Conservation (phyloP, 2,113 vertebrate genomes). For the Triplophysa siluroides region DNA sequence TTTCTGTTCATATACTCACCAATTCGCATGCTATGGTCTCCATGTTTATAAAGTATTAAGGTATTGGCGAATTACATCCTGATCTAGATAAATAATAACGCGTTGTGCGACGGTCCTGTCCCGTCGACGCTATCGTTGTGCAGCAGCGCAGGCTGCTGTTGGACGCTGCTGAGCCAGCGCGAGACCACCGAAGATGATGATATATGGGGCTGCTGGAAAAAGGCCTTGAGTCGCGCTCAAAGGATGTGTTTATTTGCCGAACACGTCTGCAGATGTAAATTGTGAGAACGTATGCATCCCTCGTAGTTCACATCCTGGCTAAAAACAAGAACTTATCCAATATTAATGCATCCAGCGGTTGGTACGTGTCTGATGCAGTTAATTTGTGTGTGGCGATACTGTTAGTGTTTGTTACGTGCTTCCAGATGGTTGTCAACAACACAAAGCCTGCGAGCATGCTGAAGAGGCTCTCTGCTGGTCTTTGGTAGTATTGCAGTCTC, state of each 20-base stretch:
- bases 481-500: background rate
- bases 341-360: background rate
- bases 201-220: background rate
- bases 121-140: background rate
- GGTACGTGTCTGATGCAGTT: background rate
- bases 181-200: conserved; percentile 19
- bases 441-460: conserved; percentile 21
- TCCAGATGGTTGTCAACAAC: conserved; percentile 43
- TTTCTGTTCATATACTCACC: conserved; percentile 26
- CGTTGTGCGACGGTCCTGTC: background rate
- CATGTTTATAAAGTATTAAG: conserved; percentile 19
- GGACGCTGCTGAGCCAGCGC: background rate
- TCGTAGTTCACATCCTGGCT: background rate
- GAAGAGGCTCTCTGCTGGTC: background rate
- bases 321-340: background rate
- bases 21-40: conserved; percentile 19
- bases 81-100: background rate
- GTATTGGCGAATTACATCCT: conserved; percentile 23
- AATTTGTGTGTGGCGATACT: background rate
- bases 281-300: background rate
- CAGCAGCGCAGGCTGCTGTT: background rate
- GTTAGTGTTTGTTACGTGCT: conserved; percentile 18
- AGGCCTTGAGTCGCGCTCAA: conserved; percentile 19
- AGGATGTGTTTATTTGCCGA: background rate
- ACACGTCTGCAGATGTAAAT: conserved; percentile 1